These are phyloP conservation scores for Periplaneta americana DNA, from an alignment of 1,140 invertebrate species.

Conservation along the genomic window DNA sequence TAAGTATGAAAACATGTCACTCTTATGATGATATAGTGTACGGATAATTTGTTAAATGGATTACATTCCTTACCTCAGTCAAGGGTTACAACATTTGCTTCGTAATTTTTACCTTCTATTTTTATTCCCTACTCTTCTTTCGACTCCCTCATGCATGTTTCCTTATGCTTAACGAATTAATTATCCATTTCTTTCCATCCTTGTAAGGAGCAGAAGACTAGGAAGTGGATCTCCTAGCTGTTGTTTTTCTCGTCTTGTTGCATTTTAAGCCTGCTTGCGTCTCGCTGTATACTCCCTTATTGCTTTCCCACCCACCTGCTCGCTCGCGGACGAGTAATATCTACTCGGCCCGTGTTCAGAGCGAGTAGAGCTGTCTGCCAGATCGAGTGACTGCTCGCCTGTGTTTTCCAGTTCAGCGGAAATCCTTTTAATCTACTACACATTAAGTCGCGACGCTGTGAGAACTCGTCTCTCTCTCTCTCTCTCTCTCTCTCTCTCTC, in stretches of 20 bases:
- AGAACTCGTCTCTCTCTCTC: not conserved
- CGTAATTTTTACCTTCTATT: not conserved
- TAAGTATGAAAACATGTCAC: not conserved
- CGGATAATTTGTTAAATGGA: not conserved
- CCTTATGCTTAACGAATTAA: not conserved
- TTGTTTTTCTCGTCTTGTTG: not conserved
- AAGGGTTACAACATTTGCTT: not conserved
- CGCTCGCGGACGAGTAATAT: not conserved
- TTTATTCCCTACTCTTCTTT: no score
- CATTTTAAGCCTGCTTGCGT: not conserved
- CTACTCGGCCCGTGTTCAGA: not conserved
- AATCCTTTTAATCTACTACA: not conserved
- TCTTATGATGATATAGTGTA: not conserved
- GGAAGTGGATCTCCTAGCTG: not conserved
- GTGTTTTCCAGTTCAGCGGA: no score
- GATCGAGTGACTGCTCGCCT: not conserved
- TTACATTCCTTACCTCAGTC: not conserved
- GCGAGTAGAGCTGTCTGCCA: not conserved
- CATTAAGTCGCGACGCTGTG: not conserved
- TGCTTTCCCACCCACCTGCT: not conserved
- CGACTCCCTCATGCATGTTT: not conserved
- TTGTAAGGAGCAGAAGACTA: not conserved
- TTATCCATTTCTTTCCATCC: not conserved
- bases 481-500: no score
- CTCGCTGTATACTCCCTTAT: not conserved